Conservation (phyloP, 2,888 invertebrate species). For the Scotopteryx bipunctaria region DNA sequence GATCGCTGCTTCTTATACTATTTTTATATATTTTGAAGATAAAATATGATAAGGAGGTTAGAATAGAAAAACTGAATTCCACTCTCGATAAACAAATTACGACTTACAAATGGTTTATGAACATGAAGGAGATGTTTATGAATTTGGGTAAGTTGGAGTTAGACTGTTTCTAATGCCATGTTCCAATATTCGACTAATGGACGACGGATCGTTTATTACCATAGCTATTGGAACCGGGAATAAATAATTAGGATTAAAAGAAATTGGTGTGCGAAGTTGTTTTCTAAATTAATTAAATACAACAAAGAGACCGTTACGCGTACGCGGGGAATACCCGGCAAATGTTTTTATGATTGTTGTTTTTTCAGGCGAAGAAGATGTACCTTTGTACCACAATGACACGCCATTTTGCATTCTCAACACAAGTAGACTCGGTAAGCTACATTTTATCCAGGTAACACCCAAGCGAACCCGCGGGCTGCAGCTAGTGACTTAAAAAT, state of each 20-base stretch:
- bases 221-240: too few relatives aligned
- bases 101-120: neutral
- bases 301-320: too few relatives aligned
- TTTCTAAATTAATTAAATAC: too few relatives aligned
- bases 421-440: slow-evolving; percentile 3
- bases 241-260: too few relatives aligned
- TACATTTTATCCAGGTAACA: too few relatives aligned
- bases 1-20: neutral
- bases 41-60: neutral
- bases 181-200: too few relatives aligned
- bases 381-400: neutral
- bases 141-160: slow-evolving; percentile 3
- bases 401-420: slow-evolving; percentile 1
- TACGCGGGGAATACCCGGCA: too few relatives aligned
- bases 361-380: slow-evolving; percentile 5
- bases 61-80: neutral
- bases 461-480: too few relatives aligned
- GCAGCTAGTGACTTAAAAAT: too few relatives aligned
- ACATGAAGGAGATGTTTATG: neutral
- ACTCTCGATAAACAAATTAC: neutral
- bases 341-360: neutral
- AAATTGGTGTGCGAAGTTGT: too few relatives aligned
- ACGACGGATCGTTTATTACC: too few relatives aligned
- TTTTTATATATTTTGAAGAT: neutral
- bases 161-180: too few relatives aligned